Evolutionary conservation across 2,888 invertebrate species (phyloP).

Genomic region (Ariolimax columbianus): DNA sequence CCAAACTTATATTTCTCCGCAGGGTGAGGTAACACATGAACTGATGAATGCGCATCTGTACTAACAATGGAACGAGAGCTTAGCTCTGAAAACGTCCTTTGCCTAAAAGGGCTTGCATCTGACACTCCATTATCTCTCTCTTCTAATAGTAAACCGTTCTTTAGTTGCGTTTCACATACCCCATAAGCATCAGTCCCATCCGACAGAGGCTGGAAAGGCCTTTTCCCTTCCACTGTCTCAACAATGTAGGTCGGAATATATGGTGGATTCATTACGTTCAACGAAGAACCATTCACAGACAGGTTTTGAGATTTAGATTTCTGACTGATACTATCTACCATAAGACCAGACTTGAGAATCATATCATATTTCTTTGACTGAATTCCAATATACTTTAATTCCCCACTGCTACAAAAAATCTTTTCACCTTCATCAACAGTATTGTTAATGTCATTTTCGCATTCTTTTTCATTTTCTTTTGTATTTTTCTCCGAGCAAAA

Average conservation of each 20-base stretch:
- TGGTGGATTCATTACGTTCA: not conserved
- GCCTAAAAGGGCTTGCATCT: constrained; percentile 2
- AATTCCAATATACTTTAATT: not conserved
- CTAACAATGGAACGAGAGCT: not conserved
- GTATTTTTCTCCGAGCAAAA: not conserved
- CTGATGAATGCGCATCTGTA: not conserved
- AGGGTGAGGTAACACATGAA: not conserved
- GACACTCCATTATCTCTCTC: not conserved
- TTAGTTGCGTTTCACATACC: not conserved
- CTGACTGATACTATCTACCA: constrained; percentile 10
- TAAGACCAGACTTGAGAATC: constrained; percentile 14
- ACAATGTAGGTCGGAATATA: constrained; percentile 15
- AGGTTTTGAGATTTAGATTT: constrained; percentile 19
- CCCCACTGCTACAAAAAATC: not conserved
- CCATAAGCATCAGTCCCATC: not conserved
- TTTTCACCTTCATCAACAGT: not conserved
- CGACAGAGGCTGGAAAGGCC: not conserved
- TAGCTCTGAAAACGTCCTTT: constrained; percentile 25
- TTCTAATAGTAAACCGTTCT: not conserved
- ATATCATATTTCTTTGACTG: constrained; percentile 16
- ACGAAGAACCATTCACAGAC: not conserved
- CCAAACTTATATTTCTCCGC: constrained; percentile 22
- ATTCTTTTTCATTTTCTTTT: not conserved
- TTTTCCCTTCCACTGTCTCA: constrained; percentile 1
- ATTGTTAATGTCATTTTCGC: not conserved